phyloP scores from a whole-genome alignment of 2,888 invertebrate species.

The Gortyna flavago region DNA sequence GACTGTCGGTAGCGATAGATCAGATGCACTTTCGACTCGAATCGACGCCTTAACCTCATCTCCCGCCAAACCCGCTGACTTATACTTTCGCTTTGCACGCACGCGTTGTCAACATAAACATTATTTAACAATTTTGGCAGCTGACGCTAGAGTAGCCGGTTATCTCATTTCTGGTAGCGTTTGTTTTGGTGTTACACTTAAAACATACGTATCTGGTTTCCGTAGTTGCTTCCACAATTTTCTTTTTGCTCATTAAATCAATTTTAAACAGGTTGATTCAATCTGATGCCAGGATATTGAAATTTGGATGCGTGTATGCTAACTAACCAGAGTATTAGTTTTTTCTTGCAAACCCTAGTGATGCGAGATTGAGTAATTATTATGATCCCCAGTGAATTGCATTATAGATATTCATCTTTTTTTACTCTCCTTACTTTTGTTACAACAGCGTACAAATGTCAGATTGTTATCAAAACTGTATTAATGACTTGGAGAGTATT shows the following conservation, averaged over 20 bases:
- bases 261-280: not conserved
- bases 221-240: not conserved
- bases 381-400: slow-evolving; percentile 6
- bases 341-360: not conserved
- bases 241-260: not conserved
- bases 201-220: not conserved
- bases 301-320: not conserved
- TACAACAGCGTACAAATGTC: slow-evolving; percentile 29
- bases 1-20: slow-evolving; percentile 75
- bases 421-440: slow-evolving; percentile 41
- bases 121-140: slow-evolving; percentile 78
- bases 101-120: slow-evolving; percentile 67
- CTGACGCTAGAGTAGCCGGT: slow-evolving; percentile 36
- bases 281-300: not conserved
- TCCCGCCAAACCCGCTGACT: slow-evolving; percentile 67
- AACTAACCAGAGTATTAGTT: not conserved
- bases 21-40: slow-evolving; percentile 77
- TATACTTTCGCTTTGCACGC: slow-evolving; percentile 63
- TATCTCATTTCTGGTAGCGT: slow-evolving; percentile 31
- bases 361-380: slow-evolving; percentile 17
- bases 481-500: slow-evolving; percentile 24
- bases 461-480: slow-evolving; percentile 34
- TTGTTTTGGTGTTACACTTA: slow-evolving; percentile 26
- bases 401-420: slow-evolving; percentile 25
- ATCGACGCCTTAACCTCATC: slow-evolving; percentile 61